Evolutionary conservation across 2,113 vertebrate genomes (phyloP).

Genomic region (Dascyllus trimaculatus): DNA sequence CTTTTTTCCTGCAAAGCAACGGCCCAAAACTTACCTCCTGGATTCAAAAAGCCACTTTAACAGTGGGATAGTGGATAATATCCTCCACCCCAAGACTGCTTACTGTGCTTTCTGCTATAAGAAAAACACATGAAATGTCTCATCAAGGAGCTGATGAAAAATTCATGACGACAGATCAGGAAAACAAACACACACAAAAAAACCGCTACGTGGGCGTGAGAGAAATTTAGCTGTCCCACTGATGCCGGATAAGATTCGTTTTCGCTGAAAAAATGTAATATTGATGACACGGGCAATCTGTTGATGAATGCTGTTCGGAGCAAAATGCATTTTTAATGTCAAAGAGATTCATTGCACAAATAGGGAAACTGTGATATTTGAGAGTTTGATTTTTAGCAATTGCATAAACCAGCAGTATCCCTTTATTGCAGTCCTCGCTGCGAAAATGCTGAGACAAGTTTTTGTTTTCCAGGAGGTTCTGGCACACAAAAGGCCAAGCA

Average conservation of each 20-base stretch:
- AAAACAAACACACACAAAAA: conserved; percentile 64
- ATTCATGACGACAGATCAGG: conserved; percentile 57
- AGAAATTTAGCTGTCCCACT: conserved; percentile 38
- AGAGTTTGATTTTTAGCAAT: not conserved
- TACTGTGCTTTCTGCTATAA: conserved; percentile 41
- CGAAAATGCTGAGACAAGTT: not conserved
- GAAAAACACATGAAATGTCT: conserved; percentile 50
- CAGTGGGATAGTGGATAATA: conserved; percentile 29
- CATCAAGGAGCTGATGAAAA: conserved; percentile 66
- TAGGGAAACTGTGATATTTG: conserved; percentile 1
- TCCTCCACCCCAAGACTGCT: conserved; percentile 1
- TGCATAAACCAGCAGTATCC: not conserved
- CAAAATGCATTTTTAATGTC: conserved; percentile 43
- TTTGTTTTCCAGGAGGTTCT: not conserved
- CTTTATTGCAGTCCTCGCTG: conserved; percentile 23
- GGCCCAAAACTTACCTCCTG: too few relatives aligned
- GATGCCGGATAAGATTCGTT: conserved; percentile 46
- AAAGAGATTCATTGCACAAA: conserved; percentile 33
- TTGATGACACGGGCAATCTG: conserved; percentile 34
- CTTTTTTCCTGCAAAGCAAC: too few relatives aligned
- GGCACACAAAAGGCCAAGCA: not conserved
- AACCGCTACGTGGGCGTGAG: conserved; percentile 32
- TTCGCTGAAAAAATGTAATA: conserved; percentile 25
- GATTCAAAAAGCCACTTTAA: conserved; percentile 19
- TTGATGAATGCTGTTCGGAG: conserved; percentile 40